Base-by-base conservation (phyloP, 2,888 invertebrate species). In the Drosophila picticornis region DNA sequence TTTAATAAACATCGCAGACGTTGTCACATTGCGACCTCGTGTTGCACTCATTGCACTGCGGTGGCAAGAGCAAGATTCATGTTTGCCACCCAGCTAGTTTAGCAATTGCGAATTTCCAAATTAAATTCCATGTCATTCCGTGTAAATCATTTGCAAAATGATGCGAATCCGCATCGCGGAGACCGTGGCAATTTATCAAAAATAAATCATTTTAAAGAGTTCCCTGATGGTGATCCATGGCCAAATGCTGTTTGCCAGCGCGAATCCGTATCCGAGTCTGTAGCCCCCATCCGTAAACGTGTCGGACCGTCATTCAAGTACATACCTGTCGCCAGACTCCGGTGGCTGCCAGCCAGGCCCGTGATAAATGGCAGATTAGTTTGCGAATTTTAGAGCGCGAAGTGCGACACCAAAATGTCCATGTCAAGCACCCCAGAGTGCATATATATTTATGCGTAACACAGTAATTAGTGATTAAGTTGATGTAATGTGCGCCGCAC, bases 141-240 rank as follows among this genome's bases (percentile, higher is more conserved):
- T 90, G 91, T 92, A 91, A 92, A 91, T 92, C 90, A 91, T 89
- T 90, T 87, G 81, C 88, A 75, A 86, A 88, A 84, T 81, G 72
- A 80, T 81, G 72, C 74, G 77, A 60, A 62, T 65, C 71, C 74
- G 67, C 59, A 70, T 56, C 57, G 70, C 84, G 58, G 66, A 71
- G 75, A 75, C 83, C 72, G 60, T 77, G 75, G 84, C 83, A 88
- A 92, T 92, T 92, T 92, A 92, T 92, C 91, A 92, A 92, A 92
- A 91, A 91, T 92, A 92, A 92, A 92, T 92, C 91, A 92, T 92
- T 90, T 90, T 88, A 85, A 91, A 86, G 88, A 88, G 89, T 85
- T 80, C 83, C 84, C 75, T 65, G 70, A 34, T 40, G 22, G 36
- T 31, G 62, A 62, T 60, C 65, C 63, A 66, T 67, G 34, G 76